These are phyloP conservation scores for Lucinisca nassula DNA, from an alignment of 2,888 invertebrate genomes.

Conservation along the genomic window DNA sequence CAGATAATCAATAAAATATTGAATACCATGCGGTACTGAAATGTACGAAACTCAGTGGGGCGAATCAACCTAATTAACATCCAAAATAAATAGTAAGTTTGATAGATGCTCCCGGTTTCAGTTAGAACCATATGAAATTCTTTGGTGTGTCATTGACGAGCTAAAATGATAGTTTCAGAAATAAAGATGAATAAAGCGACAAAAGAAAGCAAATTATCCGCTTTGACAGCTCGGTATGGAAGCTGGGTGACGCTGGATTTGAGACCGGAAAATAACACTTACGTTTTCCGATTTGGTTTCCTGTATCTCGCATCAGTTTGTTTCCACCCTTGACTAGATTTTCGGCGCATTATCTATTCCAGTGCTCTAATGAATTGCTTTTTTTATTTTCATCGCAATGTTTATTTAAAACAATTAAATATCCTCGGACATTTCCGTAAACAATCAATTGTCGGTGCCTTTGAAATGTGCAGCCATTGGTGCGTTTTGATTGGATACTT, in stretches of 20 bases:
- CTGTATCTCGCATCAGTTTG: not conserved
- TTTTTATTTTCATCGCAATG: not conserved
- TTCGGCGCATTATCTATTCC: constrained; percentile 4
- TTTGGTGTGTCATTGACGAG: not conserved
- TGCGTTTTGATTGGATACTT: not conserved
- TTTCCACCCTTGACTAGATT: not conserved
- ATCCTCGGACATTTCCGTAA: not conserved
- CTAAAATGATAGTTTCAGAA: not conserved
- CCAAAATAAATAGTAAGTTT: not conserved
- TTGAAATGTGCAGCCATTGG: not conserved
- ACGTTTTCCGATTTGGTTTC: not conserved
- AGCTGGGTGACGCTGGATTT: not conserved
- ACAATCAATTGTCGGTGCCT: not conserved
- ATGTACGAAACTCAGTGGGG: too few species aligned
- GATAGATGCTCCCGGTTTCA: not conserved
- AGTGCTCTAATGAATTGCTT: not conserved
- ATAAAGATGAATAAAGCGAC: not conserved
- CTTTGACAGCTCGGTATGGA: not conserved
- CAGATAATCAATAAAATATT: too few species aligned
- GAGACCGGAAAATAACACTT: not conserved
- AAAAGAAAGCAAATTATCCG: not conserved
- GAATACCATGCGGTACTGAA: too few species aligned
- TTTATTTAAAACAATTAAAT: not conserved
- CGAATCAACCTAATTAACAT: not conserved
- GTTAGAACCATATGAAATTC: not conserved